Base-by-base conservation (phyloP, 1,140 invertebrate genomes). In the Onthophagus taurus region DNA sequence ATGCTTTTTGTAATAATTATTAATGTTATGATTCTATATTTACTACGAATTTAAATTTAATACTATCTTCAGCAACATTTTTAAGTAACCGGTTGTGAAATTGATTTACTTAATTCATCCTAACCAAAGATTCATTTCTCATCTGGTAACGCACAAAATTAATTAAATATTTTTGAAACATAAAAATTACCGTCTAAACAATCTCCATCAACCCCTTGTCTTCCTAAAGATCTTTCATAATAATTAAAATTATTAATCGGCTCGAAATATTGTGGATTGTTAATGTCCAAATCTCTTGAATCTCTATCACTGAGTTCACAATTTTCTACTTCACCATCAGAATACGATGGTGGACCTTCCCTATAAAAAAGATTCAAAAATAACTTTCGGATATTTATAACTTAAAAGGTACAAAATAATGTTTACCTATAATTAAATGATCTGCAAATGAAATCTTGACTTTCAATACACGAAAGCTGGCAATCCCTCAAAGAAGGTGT, bases 261-360 rank as follows among this genome's bases (percentile, higher is more conserved):
- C 55, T 92, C 89, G 58, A 91, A 92, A 58, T 84, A 83, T 31
- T 81, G 74, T 2, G 85, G 81, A 69, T 89, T 89, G 12, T 81
- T 83, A 31, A 87, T 74, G 57, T 91, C 85, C 58, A 91, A 71
- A 53, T 89, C 83, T 30, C 83, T 71, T 1, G 85, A 83, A 59
- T 90, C 87, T 37, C 86, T 74, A 53, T 91, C 87, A 55, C 85
- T 90, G 1, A 93, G 66, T 62, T 93, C 89, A 59, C 89, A 93
- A 58, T 93, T 93, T 48, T 90, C 86, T 24, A 80, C 69, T 38
- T 84, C 79, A n/a, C n/a, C n/a, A 31, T 70, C 69, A 0, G 75
- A 75, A 47, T 76, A 83, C 18, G 69, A 72, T 43, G 57, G 69
- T 69, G 23, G 75, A 66, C 69, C 69, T 53, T 72, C 69, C 56